Conservation (phyloP, 2,113 vertebrate species). For the Leucopsar rothschildi region DNA sequence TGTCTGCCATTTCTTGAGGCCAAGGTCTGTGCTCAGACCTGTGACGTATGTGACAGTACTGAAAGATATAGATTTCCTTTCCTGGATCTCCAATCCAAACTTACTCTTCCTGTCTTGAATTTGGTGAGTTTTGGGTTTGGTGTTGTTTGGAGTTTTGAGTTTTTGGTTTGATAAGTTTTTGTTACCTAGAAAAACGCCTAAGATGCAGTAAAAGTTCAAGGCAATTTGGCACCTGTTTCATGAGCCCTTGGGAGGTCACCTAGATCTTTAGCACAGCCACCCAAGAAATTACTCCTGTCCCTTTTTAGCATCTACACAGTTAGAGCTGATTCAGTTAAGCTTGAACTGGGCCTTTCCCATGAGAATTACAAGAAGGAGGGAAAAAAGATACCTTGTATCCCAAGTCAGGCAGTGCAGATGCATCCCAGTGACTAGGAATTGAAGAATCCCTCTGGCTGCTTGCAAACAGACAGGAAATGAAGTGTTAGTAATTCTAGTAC, state of each 20-base stretch:
- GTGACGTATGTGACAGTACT: not conserved
- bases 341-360: not conserved
- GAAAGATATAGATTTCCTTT: not conserved
- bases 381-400: conserved; percentile 72
- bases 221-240: not conserved
- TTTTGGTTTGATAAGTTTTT: not conserved
- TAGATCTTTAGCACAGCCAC: not conserved
- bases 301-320: not conserved
- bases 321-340: not conserved
- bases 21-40: not conserved
- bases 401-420: conserved; percentile 54
- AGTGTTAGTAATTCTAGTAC: not conserved
- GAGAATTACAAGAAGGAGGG: not conserved
- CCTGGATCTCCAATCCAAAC: not conserved
- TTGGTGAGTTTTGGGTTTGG: not conserved
- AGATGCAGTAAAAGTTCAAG: not conserved
- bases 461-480: not conserved
- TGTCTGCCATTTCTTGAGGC: not conserved
- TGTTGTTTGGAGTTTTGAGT: not conserved
- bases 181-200: not conserved
- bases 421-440: conserved; percentile 78
- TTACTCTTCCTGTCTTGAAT: not conserved
- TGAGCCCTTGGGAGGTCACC: not conserved
- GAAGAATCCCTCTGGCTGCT: conserved; percentile 14
- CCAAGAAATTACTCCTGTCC: not conserved